These are phyloP conservation scores for Chamaetylas fuelleborni DNA, from an alignment of 2,113 vertebrate species.

Conservation along the genomic window DNA sequence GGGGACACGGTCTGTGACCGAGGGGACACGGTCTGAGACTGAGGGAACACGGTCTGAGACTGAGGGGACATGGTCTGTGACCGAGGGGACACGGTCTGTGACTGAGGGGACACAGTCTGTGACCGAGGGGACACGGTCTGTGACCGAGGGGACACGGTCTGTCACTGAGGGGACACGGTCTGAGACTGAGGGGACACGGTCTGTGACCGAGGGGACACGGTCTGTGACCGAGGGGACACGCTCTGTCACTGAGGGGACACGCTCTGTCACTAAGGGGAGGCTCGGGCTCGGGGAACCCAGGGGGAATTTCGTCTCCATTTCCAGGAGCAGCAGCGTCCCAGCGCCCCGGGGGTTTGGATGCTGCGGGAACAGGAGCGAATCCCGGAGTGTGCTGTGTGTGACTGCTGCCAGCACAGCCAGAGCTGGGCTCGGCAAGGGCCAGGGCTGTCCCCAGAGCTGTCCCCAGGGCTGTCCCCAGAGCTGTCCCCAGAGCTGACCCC, in stretches of 20 bases:
- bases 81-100: too few relatives aligned
- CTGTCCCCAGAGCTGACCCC: neutral
- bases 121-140: too few relatives aligned
- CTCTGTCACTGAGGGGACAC: neutral
- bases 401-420: neutral
- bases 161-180: too few relatives aligned
- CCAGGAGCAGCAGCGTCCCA: neutral
- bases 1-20: too few relatives aligned
- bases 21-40: too few relatives aligned
- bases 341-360: neutral
- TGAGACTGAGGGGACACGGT: neutral
- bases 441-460: too few relatives aligned
- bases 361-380: neutral
- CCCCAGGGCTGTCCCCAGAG: too few relatives aligned
- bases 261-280: neutral
- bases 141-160: too few relatives aligned
- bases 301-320: neutral
- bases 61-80: too few relatives aligned
- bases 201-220: neutral
- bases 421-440: neutral
- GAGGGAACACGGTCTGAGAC: too few relatives aligned
- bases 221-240: too few relatives aligned
- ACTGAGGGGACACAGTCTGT: too few relatives aligned
- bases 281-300: neutral
- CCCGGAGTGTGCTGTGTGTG: accelerated